phyloP scores from a whole-genome alignment of 2,113 vertebrate species.

The Prunella himalayana region DNA sequence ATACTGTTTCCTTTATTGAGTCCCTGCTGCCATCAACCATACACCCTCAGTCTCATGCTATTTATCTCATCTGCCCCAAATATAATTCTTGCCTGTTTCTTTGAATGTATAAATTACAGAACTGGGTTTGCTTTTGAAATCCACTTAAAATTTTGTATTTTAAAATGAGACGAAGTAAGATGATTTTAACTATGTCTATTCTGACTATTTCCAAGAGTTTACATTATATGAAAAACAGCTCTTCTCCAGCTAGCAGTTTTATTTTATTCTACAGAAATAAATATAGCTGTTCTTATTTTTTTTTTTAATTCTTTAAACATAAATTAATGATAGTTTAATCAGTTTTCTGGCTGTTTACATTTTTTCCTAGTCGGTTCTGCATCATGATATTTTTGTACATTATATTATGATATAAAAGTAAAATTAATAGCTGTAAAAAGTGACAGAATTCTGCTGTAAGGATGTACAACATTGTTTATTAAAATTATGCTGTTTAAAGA shows the following conservation, averaged over 20 bases:
- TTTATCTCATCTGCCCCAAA: neutral
- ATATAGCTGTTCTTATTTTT: neutral
- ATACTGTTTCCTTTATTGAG: neutral
- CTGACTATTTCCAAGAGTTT: neutral
- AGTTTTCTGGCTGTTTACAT: slow-evolving; percentile 4
- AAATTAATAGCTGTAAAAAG: slow-evolving; percentile 55
- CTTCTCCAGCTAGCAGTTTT: neutral
- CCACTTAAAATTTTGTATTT: neutral
- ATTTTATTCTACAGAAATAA: slow-evolving; percentile 9
- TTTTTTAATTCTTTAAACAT: neutral
- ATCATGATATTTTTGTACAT: neutral
- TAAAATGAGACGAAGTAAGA: neutral
- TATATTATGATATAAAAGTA: slow-evolving; percentile 1
- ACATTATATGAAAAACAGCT: neutral
- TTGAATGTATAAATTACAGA: neutral
- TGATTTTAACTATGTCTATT: neutral
- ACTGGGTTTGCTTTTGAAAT: neutral
- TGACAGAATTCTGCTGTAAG: slow-evolving; percentile 33
- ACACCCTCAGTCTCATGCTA: neutral
- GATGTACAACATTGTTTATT: slow-evolving; percentile 36
- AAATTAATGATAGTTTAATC: neutral
- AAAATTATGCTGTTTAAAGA: slow-evolving; percentile 48
- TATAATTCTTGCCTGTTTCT: neutral
- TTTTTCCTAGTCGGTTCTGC: neutral
- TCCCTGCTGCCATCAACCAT: neutral